phyloP scores from a whole-genome alignment of 2,888 invertebrate species.

The Pherbina coryleti region DNA sequence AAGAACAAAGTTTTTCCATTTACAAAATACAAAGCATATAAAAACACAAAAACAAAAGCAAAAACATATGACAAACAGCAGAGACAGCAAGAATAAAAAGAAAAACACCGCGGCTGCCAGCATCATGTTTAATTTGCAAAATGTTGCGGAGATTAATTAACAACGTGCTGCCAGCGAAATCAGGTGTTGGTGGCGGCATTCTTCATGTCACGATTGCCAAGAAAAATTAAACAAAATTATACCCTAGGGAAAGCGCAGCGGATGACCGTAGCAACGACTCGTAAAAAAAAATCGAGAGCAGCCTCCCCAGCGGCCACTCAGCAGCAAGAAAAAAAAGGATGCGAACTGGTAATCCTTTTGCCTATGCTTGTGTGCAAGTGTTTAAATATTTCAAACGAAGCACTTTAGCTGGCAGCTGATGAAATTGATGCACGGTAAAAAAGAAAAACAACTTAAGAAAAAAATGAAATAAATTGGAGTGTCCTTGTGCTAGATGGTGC shows the following conservation, averaged over 20 bases:
- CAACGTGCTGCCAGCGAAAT: neutral
- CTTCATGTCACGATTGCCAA: neutral
- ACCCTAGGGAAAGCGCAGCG: neutral
- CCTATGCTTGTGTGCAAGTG: too few relatives aligned
- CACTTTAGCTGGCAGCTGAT: neutral
- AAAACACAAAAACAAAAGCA: conserved; percentile 47
- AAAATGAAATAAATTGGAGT: too few relatives aligned
- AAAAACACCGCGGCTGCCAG: neutral
- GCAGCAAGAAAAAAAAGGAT: neutral
- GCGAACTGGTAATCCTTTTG: neutral
- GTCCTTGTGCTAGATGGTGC: too few relatives aligned
- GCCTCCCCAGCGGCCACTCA: neutral
- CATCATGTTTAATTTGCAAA: conserved; percentile 7
- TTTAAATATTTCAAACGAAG: neutral
- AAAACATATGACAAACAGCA: neutral
- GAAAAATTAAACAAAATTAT: neutral
- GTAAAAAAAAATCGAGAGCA: neutral
- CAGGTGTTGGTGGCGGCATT: neutral
- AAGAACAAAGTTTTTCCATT: neutral
- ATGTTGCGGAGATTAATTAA: neutral
- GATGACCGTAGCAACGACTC: neutral
- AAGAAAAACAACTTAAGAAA: neutral
- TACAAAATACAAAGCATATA: conserved; percentile 11
- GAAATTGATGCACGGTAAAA: neutral
- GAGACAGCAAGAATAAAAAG: neutral